These are phyloP conservation scores for Chromobotia macracanthus DNA, from an alignment of 2,797 vertebrate species.

Conservation along the genomic window DNA sequence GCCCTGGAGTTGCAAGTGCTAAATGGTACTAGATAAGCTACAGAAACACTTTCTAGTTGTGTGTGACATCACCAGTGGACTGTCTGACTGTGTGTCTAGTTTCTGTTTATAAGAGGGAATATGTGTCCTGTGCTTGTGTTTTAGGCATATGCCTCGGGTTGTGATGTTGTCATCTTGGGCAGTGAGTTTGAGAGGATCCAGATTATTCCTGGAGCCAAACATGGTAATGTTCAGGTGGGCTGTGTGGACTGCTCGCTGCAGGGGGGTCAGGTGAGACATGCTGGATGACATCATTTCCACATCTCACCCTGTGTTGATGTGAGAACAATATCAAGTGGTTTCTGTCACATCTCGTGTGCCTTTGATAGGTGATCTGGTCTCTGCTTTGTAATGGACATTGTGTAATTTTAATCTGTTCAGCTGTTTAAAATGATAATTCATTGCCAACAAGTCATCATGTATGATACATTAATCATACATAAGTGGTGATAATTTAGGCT, in stretches of 20 bases:
- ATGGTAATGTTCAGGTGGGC: conserved; percentile 97
- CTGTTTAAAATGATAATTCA: too few relatives aligned
- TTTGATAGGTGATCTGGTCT: too few relatives aligned
- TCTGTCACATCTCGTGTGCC: too few relatives aligned
- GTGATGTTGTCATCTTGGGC: conserved; percentile 95
- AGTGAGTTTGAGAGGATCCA: conserved; percentile 97
- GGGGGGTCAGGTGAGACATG: conserved; percentile 87
- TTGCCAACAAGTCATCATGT: too few relatives aligned
- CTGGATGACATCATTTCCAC: too few relatives aligned
- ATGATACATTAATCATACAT: too few relatives aligned
- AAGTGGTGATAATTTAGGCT: too few relatives aligned
- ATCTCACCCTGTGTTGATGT: too few relatives aligned
- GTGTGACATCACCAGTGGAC: not conserved
- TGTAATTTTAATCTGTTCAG: too few relatives aligned
- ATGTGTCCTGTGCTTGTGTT: conserved; percentile 48
- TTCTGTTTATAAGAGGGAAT: not conserved
- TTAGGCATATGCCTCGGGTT: conserved; percentile 96
- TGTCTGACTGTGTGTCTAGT: not conserved
- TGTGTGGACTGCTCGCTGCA: conserved; percentile 95
- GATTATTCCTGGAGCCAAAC: conserved; percentile 95
- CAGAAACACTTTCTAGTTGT: not conserved
- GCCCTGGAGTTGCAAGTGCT: too few relatives aligned
- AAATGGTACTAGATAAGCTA: not conserved
- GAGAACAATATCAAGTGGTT: too few relatives aligned
- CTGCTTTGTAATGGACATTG: too few relatives aligned